A percentile compares a stretch with the other conserved stretches of the same genome.
These are phyloP conservation scores for Drosophila orosa DNA, from an alignment of 1,140 invertebrate genomes.

Conservation along the genomic window DNA sequence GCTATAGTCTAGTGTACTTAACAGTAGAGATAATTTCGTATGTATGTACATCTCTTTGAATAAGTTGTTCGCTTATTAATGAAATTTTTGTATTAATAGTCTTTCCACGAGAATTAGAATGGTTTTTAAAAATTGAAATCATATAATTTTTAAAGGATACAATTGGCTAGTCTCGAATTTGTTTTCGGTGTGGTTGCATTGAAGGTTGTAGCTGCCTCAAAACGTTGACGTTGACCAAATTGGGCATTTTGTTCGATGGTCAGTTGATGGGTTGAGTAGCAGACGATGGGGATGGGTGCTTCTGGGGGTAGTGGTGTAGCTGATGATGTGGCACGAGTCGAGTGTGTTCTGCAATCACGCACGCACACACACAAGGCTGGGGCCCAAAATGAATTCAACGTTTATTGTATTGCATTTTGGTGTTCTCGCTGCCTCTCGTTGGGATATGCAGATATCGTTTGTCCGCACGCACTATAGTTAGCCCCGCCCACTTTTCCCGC, in stretches of 20 bases:
- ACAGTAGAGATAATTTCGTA: too few relatives aligned
- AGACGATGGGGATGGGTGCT: conserved; percentile 1
- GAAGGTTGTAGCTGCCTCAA: conserved; percentile 19
- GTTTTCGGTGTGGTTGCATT: conserved; percentile 4
- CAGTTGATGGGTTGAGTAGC: conserved; percentile 13
- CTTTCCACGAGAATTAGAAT: not conserved
- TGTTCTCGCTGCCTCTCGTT: conserved; percentile 44
- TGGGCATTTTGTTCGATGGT: conserved; percentile 65
- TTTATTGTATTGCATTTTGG: conserved; percentile 73
- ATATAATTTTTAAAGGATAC: not conserved
- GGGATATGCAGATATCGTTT: conserved; percentile 19
- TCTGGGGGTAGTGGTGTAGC: not conserved
- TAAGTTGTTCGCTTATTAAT: too few relatives aligned
- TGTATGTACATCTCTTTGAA: too few relatives aligned
- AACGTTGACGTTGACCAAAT: conserved; percentile 64
- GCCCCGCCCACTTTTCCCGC: not conserved
- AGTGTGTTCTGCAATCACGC: conserved; percentile 60
- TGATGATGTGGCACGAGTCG: conserved; percentile 39
- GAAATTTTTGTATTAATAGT: not conserved
- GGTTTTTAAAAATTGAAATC: not conserved
- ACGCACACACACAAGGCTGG: conserved; percentile 32
- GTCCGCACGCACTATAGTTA: conserved; percentile 5
- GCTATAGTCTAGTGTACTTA: too few relatives aligned
- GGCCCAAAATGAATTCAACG: conserved; percentile 59
- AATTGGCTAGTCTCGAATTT: not conserved